Conservation (phyloP, 2,113 vertebrate genomes). For the Mungos mungo region DNA sequence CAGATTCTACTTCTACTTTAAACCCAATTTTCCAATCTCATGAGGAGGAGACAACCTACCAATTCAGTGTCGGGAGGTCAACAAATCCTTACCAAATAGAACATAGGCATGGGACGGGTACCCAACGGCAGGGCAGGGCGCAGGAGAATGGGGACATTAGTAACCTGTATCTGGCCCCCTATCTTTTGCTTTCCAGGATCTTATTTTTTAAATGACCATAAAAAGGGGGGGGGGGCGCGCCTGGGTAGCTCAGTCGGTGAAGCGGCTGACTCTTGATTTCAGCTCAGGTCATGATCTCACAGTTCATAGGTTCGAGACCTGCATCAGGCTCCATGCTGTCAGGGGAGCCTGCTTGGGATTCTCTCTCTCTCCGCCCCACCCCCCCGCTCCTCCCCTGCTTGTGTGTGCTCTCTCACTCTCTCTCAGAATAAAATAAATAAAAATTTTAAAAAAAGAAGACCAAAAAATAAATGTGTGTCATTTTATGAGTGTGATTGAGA, state of each 20-base stretch:
- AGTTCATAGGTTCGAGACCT: too few relatives aligned
- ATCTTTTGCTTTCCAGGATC: background rate
- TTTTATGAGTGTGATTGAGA: conserved; percentile 82
- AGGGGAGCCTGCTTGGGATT: too few relatives aligned
- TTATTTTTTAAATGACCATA: conserved; percentile 76
- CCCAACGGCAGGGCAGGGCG: background rate
- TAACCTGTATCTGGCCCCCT: background rate
- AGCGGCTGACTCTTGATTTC: too few relatives aligned
- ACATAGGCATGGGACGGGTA: background rate
- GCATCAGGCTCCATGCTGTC: too few relatives aligned
- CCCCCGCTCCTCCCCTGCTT: too few relatives aligned
- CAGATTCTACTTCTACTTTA: background rate
- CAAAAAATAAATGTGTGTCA: conserved; percentile 83
- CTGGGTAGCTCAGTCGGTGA: too few relatives aligned
- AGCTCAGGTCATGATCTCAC: too few relatives aligned
- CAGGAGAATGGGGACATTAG: background rate
- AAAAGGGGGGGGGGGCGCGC: background rate
- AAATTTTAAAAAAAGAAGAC: conserved; percentile 54
- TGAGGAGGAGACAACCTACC: background rate
- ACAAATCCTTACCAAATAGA: background rate
- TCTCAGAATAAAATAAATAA: too few relatives aligned
- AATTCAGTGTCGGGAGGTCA: background rate
- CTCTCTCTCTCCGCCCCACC: too few relatives aligned
- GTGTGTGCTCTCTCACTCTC: too few relatives aligned
- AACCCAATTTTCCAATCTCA: background rate